Evolutionary conservation across 1,140 invertebrate species (phyloP).

Genomic region (Orchesella cincta): DNA sequence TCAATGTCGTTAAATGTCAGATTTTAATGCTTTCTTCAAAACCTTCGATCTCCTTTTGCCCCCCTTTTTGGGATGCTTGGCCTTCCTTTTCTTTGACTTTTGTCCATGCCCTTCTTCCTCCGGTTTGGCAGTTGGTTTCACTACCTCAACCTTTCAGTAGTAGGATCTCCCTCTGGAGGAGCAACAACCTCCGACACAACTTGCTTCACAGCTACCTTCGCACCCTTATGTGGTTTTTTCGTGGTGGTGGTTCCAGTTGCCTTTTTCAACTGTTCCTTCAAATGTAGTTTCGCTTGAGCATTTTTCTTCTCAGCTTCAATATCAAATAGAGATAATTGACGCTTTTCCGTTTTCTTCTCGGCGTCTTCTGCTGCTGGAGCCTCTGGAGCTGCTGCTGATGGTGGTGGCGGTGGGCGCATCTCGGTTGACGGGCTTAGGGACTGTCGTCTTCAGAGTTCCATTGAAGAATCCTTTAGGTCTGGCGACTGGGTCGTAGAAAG

Average conservation of each 20-base stretch:
- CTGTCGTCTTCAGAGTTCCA: not conserved
- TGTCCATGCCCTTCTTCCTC: not conserved
- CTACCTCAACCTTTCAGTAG: too few relatives aligned
- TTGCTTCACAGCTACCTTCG: too few relatives aligned
- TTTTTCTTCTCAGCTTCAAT: too few relatives aligned
- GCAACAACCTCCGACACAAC: too few relatives aligned
- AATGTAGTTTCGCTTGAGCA: too few relatives aligned
- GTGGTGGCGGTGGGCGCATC: not conserved
- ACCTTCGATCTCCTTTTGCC: not conserved
- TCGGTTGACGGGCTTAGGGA: not conserved
- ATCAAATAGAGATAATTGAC: too few relatives aligned
- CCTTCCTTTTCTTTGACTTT: not conserved
- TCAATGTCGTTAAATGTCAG: too few relatives aligned
- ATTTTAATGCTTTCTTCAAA: too few relatives aligned
- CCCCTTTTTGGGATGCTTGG: not conserved
- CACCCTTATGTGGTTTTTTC: too few relatives aligned
- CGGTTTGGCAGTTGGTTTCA: not conserved
- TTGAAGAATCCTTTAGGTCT: not conserved
- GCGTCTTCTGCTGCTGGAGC: not conserved
- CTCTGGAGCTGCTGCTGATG: not conserved
- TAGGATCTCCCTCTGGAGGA: too few relatives aligned
- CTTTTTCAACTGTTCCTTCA: too few relatives aligned
- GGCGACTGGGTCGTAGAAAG: not conserved
- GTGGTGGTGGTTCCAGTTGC: too few relatives aligned
- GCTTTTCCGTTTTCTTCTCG: not conserved